phyloP scores from a whole-genome alignment of 2,888 invertebrate genomes.

The Tenthredo amoena region DNA sequence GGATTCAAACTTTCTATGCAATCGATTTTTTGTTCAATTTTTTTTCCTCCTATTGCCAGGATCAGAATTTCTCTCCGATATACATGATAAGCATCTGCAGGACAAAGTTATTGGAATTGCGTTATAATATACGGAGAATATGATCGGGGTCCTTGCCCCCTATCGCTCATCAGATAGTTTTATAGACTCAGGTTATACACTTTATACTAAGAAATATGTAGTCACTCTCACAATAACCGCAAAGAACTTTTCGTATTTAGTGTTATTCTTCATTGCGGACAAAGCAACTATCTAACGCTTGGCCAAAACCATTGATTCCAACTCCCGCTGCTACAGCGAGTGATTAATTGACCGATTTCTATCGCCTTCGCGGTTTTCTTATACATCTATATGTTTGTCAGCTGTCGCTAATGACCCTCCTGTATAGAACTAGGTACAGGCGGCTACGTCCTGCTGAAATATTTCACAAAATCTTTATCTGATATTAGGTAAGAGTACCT shows the following conservation, averaged over 20 bases:
- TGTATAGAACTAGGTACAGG: not conserved
- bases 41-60: not conserved
- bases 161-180: not conserved
- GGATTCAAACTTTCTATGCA: not conserved
- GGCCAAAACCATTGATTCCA: not conserved
- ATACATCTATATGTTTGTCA: not conserved
- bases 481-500: not conserved
- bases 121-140: not conserved
- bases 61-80: not conserved
- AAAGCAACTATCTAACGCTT: not conserved
- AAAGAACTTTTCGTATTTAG: not conserved
- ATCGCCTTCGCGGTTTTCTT: not conserved
- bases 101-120: not conserved
- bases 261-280: not conserved
- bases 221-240: not conserved
- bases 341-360: conserved; percentile 34
- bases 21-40: not conserved
- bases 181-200: not conserved
- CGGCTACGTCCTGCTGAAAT: not conserved
- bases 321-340: not conserved
- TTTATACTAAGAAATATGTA: not conserved
- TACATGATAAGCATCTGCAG: no score
- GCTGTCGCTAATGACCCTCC: not conserved
- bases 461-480: not conserved
- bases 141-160: not conserved